Conservation (phyloP, 2,113 vertebrate species). For the Tragelaphus imberbis region DNA sequence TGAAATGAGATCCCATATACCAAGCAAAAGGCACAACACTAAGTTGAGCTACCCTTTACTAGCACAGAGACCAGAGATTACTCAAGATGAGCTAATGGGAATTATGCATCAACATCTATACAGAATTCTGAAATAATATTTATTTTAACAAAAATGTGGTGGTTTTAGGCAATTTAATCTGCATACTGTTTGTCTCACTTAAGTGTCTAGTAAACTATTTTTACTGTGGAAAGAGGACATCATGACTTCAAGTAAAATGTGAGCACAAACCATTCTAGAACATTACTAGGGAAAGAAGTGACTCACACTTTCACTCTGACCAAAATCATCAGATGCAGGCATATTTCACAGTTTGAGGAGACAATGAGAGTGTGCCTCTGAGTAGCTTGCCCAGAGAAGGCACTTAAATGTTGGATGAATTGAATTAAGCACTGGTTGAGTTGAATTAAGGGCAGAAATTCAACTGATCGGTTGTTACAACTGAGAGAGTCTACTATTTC, state of each 20-base stretch:
- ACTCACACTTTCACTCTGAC: neutral
- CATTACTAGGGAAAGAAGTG: neutral
- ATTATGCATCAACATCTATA: neutral
- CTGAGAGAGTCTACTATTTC: neutral
- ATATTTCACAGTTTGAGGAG: neutral
- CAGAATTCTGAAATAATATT: neutral
- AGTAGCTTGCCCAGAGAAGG: neutral
- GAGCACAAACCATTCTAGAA: neutral
- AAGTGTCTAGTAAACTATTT: neutral
- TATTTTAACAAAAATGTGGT: neutral
- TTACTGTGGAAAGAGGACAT: slow-evolving; percentile 21
- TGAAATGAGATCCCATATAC: neutral
- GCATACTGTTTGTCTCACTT: neutral
- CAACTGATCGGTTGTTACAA: neutral
- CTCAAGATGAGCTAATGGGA: neutral
- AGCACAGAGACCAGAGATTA: neutral
- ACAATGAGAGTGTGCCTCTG: neutral
- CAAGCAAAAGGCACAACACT: neutral
- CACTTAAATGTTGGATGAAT: neutral
- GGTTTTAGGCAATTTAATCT: neutral
- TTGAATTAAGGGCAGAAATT: neutral
- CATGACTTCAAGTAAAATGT: neutral
- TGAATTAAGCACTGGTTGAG: neutral
- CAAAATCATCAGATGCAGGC: neutral
- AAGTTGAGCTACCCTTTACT: neutral